Evolutionary conservation across 2,797 vertebrate genomes (phyloP), one percentile per base, ranked within the genome.

Genomic region (Holocentrus rufus): DNA sequence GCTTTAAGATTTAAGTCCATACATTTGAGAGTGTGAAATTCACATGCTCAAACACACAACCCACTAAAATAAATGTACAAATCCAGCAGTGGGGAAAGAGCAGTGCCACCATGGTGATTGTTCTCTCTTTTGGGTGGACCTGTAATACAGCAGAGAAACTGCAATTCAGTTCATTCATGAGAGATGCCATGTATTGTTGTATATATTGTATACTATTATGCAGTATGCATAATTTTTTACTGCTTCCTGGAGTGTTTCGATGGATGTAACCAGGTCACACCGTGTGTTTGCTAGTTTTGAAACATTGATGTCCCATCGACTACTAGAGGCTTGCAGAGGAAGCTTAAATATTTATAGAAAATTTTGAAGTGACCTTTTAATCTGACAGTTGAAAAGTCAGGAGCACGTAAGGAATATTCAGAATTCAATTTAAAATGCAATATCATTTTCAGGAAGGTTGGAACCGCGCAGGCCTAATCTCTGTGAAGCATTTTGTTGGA

Each of bases 251-350:
- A 78, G 79, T 70, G 69, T 69, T 44, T 44, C 42, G 13, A 69
- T 50, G 27, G 42, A 53, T 54, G 46, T 72, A 74, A 77, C 63
- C 74, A 46, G 30, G 66, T 70, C 65, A 74, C 55, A 36, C 62
- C 60, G 67, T 53, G 13, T 31, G 54, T 72, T 63, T 20, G 52
- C 42, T 44, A 44, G 42, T 65, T 76, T 47, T 67, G 67, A 77
- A 76, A 66, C 72, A 76, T 72, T 74, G 70, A 74, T 71, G 73
- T 57, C 50, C 63, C 39, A 71, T 47, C 62, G 69, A 72, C 67
- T 77, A 57, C 56, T 55, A 23, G 31, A 15, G 46, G 60, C 73
- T 69, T 70, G 58, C 64, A 72, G 39, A 60, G 44, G 15, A 67
- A 22, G 57, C 58, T 80, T 47, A 82, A 82, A 79, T 67, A 79